These are phyloP conservation scores for Acanthurus tractus DNA, from an alignment of 2,797 vertebrate genomes.

Conservation along the genomic window DNA sequence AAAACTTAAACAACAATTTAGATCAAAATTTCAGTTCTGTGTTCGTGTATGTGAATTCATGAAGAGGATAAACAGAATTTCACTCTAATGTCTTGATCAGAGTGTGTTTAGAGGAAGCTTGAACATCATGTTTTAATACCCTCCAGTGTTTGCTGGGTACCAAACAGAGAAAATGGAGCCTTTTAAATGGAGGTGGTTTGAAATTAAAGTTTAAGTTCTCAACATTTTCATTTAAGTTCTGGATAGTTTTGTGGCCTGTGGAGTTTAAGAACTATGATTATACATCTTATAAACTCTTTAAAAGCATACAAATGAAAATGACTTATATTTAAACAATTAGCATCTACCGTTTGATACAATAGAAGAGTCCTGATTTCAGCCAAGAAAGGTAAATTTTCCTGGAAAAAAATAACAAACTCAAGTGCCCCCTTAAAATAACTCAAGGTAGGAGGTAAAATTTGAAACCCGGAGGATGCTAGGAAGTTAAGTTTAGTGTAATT, in stretches of 20 bases:
- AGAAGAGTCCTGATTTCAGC: background rate
- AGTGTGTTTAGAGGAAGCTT: background rate
- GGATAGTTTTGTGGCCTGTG: conserved; percentile 15
- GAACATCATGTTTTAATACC: background rate
- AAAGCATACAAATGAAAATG: conserved; percentile 13
- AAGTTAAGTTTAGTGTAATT: too few species aligned
- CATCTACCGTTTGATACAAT: conserved; percentile 7
- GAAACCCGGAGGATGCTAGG: too few species aligned
- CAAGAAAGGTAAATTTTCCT: background rate
- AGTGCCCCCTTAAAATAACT: conserved; percentile 5
- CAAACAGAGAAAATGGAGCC: background rate
- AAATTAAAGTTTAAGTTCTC: conserved; percentile 12
- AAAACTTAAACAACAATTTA: background rate
- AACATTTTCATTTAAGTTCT: conserved; percentile 30
- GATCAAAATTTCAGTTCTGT: too few species aligned
- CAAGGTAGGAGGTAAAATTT: background rate
- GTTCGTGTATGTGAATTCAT: background rate
- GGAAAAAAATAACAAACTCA: background rate
- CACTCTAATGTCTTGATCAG: background rate
- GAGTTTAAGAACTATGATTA: conserved; percentile 39
- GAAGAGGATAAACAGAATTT: background rate
- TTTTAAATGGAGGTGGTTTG: conserved; percentile 7
- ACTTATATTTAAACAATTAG: conserved; percentile 23
- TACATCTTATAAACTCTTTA: background rate
- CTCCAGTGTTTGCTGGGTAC: background rate